Percentiles rank a stretch among this genome's conserved stretches.
phyloP scores from a whole-genome alignment of 2,113 vertebrate species.

The Notechis scutatus region DNA sequence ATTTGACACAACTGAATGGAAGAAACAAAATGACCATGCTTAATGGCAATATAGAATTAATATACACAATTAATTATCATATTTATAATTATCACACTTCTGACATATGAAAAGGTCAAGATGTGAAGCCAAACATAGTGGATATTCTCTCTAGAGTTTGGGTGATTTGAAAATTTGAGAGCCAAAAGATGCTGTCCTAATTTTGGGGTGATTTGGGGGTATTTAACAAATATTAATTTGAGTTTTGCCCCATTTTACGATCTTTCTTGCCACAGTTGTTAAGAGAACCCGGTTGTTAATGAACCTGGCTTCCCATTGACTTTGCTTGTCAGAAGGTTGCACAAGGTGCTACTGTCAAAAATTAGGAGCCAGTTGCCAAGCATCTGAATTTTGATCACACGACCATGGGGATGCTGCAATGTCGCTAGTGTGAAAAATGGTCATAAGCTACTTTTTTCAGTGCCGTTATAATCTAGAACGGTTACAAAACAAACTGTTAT shows the following conservation, averaged over 20 bases:
- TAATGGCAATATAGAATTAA: background rate
- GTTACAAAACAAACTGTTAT: background rate
- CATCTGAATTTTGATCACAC: background rate
- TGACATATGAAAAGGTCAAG: background rate
- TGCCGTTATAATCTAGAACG: background rate
- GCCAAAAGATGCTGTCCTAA: background rate
- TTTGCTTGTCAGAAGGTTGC: background rate
- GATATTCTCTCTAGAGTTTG: background rate
- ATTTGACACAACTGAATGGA: background rate
- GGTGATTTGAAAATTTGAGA: background rate
- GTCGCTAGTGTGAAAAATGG: background rate
- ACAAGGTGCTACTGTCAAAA: background rate
- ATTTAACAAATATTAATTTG: background rate
- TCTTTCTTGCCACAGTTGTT: background rate
- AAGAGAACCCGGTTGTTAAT: background rate
- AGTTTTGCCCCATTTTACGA: background rate
- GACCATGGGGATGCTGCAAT: background rate
- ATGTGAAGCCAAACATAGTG: background rate
- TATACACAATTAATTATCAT: background rate
- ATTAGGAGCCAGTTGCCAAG: background rate
- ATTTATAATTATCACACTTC: background rate
- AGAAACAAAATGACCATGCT: background rate
- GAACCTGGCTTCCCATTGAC: background rate
- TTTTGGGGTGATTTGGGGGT: background rate
- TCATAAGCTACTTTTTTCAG: background rate